These are phyloP conservation scores for Diplosoma virens DNA, from an alignment of 23 tunicate genomes.

Conservation along the genomic window DNA sequence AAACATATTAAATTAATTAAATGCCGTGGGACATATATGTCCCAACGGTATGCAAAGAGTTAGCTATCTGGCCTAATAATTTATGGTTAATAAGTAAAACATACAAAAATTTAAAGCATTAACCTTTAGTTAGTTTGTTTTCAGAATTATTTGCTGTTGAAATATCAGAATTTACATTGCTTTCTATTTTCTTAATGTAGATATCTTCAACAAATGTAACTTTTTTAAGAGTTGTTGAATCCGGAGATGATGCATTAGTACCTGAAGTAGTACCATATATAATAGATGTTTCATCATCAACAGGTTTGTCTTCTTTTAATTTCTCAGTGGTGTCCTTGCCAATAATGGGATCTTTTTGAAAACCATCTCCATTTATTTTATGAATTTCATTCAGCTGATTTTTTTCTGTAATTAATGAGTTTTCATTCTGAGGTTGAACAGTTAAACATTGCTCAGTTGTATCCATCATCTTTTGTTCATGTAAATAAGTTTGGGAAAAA, in stretches of 20 bases:
- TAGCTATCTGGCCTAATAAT: too few relatives aligned
- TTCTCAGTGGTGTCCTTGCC: neutral
- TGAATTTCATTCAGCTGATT: neutral
- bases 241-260: neutral
- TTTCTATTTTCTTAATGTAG: neutral
- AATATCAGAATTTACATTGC: neutral
- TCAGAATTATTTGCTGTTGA: neutral
- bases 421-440: too few relatives aligned
- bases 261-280: too few relatives aligned
- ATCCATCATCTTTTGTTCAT: too few relatives aligned
- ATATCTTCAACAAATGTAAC: neutral
- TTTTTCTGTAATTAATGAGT: too few relatives aligned
- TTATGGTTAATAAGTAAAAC: too few relatives aligned
- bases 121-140: neutral
- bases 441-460: too few relatives aligned
- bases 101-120: neutral
- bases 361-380: neutral
- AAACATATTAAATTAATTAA: too few relatives aligned
- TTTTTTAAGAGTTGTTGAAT: neutral
- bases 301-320: neutral
- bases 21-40: too few relatives aligned
- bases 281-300: neutral
- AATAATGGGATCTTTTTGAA: neutral
- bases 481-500: too few relatives aligned
- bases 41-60: too few relatives aligned